Evolutionary conservation across 35 echinoderm and acorn worm species (phyloP), one percentile per base, ranked within the genome.

Genomic region (Heliocidaris erythrogramma): DNA sequence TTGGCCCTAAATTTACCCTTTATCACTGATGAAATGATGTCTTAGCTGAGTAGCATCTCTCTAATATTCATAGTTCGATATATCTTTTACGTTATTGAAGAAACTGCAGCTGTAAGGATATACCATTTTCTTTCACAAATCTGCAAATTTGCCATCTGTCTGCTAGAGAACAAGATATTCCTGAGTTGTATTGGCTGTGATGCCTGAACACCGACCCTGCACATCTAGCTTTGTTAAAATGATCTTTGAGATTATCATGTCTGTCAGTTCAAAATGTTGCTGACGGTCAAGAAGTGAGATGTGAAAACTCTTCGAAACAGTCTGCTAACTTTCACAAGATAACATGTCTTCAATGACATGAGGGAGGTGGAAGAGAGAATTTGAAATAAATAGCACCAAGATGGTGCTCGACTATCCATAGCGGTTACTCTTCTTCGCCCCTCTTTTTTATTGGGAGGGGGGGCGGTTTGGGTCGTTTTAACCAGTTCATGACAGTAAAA

Each of bases 241-340:
- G 65, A 78, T 78, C 18, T 78, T 78, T 78, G 65, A 78, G 18
- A 78, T 27, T 78, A 78, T 78, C 65, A 78, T 78, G 27, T 78
- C 65, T 78, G 65, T 78, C 65, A 78, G 65, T 78, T 78, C 65
- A n/a, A 78, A 78, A 78, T 78, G 65, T 78, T 78, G 65, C 65
- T 78, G 27, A 78, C 65, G 65, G 65, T n/a, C 6, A 78, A 78
- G 65, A 78, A 78, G 27, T 78, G 17, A n/a, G 65, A n/a, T 21
- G 65, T 21, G 65, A 27, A 21, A 3, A 71, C 21, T 78, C 21
- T 78, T n/a, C 27, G 18, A 18, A 21, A 78, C 65, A 78, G 21
- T 78, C 65, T 78, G 65, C 18, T 78, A 78, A 27, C 65, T 78
- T 78, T 78, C 21, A 78, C 65, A n/a, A 18, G 65, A 78, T 78